phyloP scores from a whole-genome alignment of 2,113 vertebrate species.

The Neoarius graeffei region DNA sequence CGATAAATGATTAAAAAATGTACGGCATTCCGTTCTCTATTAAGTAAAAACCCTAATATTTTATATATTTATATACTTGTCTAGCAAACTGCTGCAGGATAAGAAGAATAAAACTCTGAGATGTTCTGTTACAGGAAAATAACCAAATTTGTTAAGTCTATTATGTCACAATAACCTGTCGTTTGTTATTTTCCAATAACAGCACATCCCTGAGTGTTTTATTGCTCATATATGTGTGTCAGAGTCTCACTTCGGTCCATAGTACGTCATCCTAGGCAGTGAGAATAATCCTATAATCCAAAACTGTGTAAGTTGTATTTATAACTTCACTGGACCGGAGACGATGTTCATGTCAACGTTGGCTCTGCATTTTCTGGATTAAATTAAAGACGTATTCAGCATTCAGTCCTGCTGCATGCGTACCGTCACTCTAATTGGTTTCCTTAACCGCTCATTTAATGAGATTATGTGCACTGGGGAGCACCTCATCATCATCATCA shows the following conservation, averaged over 20 bases:
- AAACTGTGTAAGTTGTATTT: neutral
- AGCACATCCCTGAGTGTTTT: neutral
- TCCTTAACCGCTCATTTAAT: conserved; percentile 49
- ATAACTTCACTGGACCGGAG: neutral
- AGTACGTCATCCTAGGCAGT: neutral
- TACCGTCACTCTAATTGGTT: conserved; percentile 38
- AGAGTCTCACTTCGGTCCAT: neutral
- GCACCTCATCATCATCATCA: conserved; percentile 29
- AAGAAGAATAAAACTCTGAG: neutral
- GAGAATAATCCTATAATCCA: neutral
- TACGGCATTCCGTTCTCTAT: neutral
- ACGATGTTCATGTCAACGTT: neutral
- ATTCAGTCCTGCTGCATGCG: conserved; percentile 4
- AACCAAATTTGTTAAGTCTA: neutral
- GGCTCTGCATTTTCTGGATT: neutral
- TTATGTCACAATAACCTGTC: neutral
- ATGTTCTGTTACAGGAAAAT: neutral
- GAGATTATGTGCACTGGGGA: conserved; percentile 45
- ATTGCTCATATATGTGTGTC: neutral
- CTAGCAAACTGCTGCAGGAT: neutral
- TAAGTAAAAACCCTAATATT: neutral
- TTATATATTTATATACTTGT: neutral
- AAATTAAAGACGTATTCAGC: neutral
- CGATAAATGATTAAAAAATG: neutral
- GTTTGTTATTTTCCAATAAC: neutral